Conservation (phyloP, 2,797 vertebrate genomes). For the Pelobates cultripes region DNA sequence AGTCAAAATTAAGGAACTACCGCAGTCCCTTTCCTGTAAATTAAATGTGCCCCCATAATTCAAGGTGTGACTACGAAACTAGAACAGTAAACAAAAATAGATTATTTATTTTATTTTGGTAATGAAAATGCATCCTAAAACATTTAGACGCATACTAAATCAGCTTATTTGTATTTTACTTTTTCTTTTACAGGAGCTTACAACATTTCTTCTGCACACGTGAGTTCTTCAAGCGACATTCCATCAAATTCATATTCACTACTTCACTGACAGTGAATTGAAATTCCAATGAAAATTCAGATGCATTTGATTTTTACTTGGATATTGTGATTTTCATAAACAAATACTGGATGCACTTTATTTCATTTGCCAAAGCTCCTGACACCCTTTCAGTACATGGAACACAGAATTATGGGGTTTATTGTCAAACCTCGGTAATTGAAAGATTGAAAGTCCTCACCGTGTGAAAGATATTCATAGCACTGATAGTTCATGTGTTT, state of each 20-base stretch:
- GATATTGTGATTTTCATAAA: neutral
- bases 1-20: too few species aligned
- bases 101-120: too few species aligned
- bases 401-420: neutral
- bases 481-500: too few species aligned
- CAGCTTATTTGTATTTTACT: neutral
- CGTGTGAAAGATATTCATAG: too few species aligned
- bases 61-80: too few species aligned
- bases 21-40: too few species aligned
- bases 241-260: constrained; percentile 44
- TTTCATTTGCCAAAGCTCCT: neutral
- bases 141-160: too few species aligned
- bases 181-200: constrained; percentile 34
- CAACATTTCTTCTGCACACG: constrained; percentile 40
- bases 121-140: too few species aligned
- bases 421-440: neutral
- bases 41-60: too few species aligned
- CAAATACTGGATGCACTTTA: constrained; percentile 49
- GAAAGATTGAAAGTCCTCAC: neutral
- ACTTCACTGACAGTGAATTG: constrained; percentile 29
- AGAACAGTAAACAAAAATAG: too few species aligned
- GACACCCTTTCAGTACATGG: constrained; percentile 12
- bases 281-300: neutral
- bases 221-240: constrained; percentile 41
- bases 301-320: neutral